Evolutionary conservation across 1,140 invertebrate species (phyloP).

Genomic region (Rhopalosiphum maidis): DNA sequence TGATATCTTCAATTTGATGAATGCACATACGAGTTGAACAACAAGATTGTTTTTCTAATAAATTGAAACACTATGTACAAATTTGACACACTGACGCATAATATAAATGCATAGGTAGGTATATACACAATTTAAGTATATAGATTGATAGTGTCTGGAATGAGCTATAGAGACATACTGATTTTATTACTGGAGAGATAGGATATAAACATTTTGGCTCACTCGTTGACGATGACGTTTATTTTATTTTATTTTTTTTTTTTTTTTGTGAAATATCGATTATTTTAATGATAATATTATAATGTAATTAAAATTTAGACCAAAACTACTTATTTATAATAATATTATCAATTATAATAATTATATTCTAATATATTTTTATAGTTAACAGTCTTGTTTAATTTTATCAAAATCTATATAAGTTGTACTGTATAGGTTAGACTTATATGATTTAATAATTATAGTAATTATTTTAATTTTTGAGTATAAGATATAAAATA

Average conservation of each 20-base stretch:
- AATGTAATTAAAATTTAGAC: not conserved
- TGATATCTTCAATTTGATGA: not conserved
- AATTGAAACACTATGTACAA: not conserved
- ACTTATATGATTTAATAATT: not conserved
- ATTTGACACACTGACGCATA: not conserved
- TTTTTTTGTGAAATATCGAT: not conserved
- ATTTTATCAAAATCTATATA: not conserved
- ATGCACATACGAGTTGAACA: not conserved
- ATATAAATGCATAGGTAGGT: not conserved
- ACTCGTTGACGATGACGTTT: not conserved
- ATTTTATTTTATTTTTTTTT: not conserved
- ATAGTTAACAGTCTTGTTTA: not conserved
- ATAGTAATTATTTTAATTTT: constrained; percentile 20
- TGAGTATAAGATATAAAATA: not conserved
- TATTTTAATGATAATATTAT: constrained; percentile 10
- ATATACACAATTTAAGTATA: not conserved
- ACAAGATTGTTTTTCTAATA: not conserved
- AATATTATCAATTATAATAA: constrained; percentile 10
- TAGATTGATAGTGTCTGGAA: not conserved
- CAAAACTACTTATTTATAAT: constrained; percentile 1
- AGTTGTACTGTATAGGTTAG: not conserved
- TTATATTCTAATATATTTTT: not conserved
- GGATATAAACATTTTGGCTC: not conserved
- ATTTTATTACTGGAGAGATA: not conserved
- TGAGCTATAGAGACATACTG: not conserved